Evolutionary conservation across 2,888 invertebrate genomes (phyloP).

Genomic region (Philonicus albiceps): DNA sequence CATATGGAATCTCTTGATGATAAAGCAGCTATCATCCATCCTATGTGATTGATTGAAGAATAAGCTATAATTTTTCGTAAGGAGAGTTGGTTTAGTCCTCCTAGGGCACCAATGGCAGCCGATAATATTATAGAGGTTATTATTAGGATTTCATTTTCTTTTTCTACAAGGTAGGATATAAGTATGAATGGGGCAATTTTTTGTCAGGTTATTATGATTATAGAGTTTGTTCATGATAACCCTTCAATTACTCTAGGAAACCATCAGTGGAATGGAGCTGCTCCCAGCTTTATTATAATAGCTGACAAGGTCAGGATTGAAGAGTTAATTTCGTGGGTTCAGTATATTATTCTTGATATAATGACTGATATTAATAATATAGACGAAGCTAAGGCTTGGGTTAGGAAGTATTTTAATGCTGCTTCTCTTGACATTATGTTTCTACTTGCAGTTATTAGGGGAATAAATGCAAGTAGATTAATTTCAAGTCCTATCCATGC

Average conservation of each 20-base stretch:
- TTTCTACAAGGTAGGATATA: slow-evolving; percentile 64
- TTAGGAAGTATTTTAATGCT: slow-evolving; percentile 70
- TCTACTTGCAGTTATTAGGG: slow-evolving; percentile 65
- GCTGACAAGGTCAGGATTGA: too few species aligned
- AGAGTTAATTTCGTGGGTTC: too few species aligned
- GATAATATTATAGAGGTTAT: slow-evolving; percentile 57
- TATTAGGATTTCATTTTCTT: slow-evolving; percentile 58
- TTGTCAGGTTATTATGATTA: slow-evolving; percentile 71
- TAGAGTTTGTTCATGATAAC: slow-evolving; percentile 67
- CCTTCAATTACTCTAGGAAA: slow-evolving; percentile 69
- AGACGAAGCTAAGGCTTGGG: slow-evolving; percentile 68
- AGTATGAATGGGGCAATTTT: slow-evolving; percentile 71
- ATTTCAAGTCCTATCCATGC: slow-evolving; percentile 72
- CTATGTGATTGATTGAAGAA: slow-evolving; percentile 72
- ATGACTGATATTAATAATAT: slow-evolving; percentile 64
- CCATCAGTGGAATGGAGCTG: slow-evolving; percentile 69
- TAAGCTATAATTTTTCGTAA: slow-evolving; percentile 69
- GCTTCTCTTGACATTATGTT: slow-evolving; percentile 67
- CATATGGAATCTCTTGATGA: slow-evolving; percentile 65
- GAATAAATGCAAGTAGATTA: slow-evolving; percentile 70
- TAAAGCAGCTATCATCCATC: slow-evolving; percentile 66
- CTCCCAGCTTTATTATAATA: slow-evolving; percentile 70
- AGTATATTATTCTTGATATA: slow-evolving; percentile 54
- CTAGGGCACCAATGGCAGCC: slow-evolving; percentile 65
- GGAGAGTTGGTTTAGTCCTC: slow-evolving; percentile 67